These are phyloP conservation scores for Drosophila lacicola DNA, from an alignment of 2,888 invertebrate species.

Conservation along the genomic window DNA sequence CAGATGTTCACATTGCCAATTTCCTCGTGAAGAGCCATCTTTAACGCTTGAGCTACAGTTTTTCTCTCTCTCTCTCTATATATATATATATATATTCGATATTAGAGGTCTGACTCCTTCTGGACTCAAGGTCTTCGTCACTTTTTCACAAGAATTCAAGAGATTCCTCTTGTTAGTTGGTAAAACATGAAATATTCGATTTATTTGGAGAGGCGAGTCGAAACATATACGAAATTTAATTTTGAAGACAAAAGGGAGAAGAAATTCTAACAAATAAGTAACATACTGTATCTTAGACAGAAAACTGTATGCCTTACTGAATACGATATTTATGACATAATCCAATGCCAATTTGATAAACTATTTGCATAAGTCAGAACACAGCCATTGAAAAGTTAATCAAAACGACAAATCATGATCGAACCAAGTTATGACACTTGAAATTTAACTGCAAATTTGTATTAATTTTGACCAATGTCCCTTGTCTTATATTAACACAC, in stretches of 20 bases:
- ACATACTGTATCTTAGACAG: not conserved
- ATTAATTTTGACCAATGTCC: too few species aligned
- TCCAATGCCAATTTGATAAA: too few species aligned
- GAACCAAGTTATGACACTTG: too few species aligned
- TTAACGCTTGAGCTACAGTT: not conserved
- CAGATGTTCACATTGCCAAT: conserved; percentile 82
- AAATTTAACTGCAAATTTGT: too few species aligned
- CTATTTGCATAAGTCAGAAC: too few species aligned
- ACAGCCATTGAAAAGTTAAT: too few species aligned
- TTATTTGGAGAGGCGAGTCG: conserved; percentile 5
- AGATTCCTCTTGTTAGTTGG: not conserved
- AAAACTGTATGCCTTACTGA: not conserved
- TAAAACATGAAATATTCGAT: conserved; percentile 8
- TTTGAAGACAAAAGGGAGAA: conserved; percentile 3
- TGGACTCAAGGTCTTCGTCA: not conserved
- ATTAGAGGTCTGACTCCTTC: not conserved
- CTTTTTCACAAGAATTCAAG: conserved; percentile 4
- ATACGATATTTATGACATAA: not conserved
- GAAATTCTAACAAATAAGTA: not conserved
- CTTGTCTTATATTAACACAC: too few species aligned
- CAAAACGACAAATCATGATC: too few species aligned
- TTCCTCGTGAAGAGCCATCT: conserved; percentile 71
- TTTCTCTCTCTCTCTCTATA: too few species aligned
- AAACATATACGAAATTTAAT: conserved; percentile 14
- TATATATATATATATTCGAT: not conserved